Base-by-base conservation (phyloP, 2,113 vertebrate species). In the Lophura nycthemera region DNA sequence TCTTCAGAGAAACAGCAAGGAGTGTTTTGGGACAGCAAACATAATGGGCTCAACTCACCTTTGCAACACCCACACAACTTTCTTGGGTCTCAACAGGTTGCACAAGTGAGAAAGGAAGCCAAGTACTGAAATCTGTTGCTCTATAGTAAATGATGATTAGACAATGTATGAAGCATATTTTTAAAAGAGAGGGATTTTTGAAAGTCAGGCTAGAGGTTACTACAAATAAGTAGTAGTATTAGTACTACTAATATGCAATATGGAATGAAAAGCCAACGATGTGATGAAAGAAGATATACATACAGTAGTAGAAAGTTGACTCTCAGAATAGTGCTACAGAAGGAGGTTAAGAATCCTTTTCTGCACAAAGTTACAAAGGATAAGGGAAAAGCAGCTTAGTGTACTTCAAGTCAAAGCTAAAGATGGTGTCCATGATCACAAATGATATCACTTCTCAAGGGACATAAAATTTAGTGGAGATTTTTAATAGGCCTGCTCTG, bases 321-420 rank as follows among this genome's bases (percentile, higher is more conserved):
- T 97, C 70, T 60, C 86, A 90, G 57, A 60, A 57, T 18, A 52
- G 29, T 61, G 65, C 50, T 52, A 69, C 64, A 83, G 61, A 40
- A 97, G 50, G 50, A 95, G 88, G 66, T 81, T 95, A 95, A 94
- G 88, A 94, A 96, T 83, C 86, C 80, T 95, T 95, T 74, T 59
- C 52, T 56, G 42, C 82, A 93, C 92, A 96, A 96, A 90, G 64
- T 94, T 94, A 91, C 60, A 82, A 85, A 95, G 92, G 72, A 93
- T 70, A 92, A 95, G 63, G 85, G 30, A 45, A 60, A 89, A 94
- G 71, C 74, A 89, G 45, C 70, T 83, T 30, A 66, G 60, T 60
- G 81, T 90, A 90, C 56, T 94, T 93, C 86, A 87, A 83, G 42
- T 94, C 90, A 89, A 95, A 96, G 94, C 36, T 96, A 92, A 97